These are phyloP conservation scores for Parnassius mnemosyne DNA, from an alignment of 2,888 invertebrate genomes.

Conservation along the genomic window DNA sequence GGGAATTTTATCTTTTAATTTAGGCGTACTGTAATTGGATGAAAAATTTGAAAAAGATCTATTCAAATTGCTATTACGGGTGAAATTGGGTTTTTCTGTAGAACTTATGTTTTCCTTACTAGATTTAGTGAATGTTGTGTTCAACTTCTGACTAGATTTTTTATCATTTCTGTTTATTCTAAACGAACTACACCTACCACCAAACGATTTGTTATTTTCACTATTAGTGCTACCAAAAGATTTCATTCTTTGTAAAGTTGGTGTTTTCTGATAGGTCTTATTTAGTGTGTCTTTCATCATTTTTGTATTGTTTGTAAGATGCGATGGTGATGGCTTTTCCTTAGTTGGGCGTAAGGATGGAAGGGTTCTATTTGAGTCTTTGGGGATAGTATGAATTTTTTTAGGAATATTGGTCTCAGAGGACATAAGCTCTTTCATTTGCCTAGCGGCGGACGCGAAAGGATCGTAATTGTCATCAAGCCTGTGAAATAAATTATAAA, in stretches of 20 bases:
- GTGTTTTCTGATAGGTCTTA: constrained; percentile 77
- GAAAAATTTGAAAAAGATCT: constrained; percentile 72
- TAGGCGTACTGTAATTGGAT: constrained; percentile 70
- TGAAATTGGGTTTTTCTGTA: constrained; percentile 61
- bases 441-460: constrained; percentile 88
- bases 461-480: constrained; percentile 85
- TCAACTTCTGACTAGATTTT: constrained; percentile 69
- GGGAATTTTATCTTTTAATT: constrained; percentile 73
- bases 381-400: constrained; percentile 61
- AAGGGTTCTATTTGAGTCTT: constrained; percentile 69
- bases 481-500: constrained; percentile 51
- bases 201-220: constrained; percentile 60
- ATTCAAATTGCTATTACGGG: constrained; percentile 64
- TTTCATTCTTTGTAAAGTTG: constrained; percentile 74
- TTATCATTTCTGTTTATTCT: constrained; percentile 69
- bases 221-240: constrained; percentile 71
- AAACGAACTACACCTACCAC: constrained; percentile 72
- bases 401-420: constrained; percentile 81
- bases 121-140: constrained; percentile 72
- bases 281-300: constrained; percentile 74
- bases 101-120: constrained; percentile 73
- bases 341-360: constrained; percentile 64
- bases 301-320: constrained; percentile 64
- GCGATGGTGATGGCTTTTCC: constrained; percentile 58
- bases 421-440: constrained; percentile 89